Evolutionary conservation across 1,140 invertebrate species (phyloP), one percentile per base, ranked within the genome.

Genomic region (Drosophila kepulauana): DNA sequence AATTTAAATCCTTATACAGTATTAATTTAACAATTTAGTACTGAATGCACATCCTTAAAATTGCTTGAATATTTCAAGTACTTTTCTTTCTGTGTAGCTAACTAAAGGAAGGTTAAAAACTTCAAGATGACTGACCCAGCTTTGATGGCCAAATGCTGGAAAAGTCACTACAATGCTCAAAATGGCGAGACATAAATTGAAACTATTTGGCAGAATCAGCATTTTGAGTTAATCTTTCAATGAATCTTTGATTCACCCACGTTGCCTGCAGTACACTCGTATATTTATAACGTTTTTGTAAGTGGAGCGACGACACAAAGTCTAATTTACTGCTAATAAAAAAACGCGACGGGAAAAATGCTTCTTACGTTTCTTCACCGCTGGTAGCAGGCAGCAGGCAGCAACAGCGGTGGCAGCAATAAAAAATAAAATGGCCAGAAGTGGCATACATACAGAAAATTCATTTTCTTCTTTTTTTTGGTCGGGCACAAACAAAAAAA

Each of bases 311-410:
- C 54, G 59, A 65, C 69, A 61, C 56, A 72, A 59, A 72, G 68
- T 77, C 77, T 77, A 79, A 79, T 79, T 79, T 79, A 79, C 68
- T 77, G 77, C 74, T 64, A 72, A 79, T 79, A 79, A 79, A 79
- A 78, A 54, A 65, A 64, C 43, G 48, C 58, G 66, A 45, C 51
- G 71, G 35, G n/a, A 74, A 51, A 74, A 65, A 63, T 30, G 56
- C 54, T 52, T 7, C 56, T 59, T 66, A 67, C 62, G 46, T 43
- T 67, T 51, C 15, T 16, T 16, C 52, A 28, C 11, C 41, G 11
- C 8, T 43, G 41, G 35, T 20, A 35, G 3, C 52, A 58, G 51
- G 33, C 30, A 33, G 30, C 33, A 33, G 33, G 33, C 33, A 8
- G 43, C 33, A 41, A 46, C 20, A 52, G 71, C 35, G 54, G 48